A percentile compares a stretch with the other conserved stretches of the same genome.
These are phyloP conservation scores for Drosophila sechellia DNA, from an alignment of 1,140 invertebrate genomes.

Conservation along the genomic window DNA sequence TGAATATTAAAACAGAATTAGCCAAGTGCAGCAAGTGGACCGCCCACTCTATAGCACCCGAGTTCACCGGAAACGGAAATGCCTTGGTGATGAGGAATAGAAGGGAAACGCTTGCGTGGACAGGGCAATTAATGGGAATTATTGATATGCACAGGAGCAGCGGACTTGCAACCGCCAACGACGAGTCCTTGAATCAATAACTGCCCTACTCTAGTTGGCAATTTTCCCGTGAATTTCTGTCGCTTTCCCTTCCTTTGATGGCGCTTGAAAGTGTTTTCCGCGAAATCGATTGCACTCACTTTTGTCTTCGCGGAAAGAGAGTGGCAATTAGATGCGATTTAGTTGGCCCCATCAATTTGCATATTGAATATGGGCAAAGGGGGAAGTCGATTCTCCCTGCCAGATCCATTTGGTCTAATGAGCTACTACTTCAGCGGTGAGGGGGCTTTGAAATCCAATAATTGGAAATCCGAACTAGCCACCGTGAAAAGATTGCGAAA, in stretches of 20 bases:
- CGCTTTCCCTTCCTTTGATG: constrained; percentile 36
- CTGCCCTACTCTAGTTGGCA: constrained; percentile 44
- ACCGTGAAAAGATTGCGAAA: constrained; percentile 57
- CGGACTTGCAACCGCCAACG: background rate
- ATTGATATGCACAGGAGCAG: constrained; percentile 32
- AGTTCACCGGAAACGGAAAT: constrained; percentile 51
- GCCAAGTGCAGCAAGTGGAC: constrained; percentile 64
- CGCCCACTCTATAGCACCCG: background rate
- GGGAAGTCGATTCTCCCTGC: constrained; percentile 20
- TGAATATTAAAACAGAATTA: constrained; percentile 78
- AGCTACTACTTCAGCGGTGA: constrained; percentile 19
- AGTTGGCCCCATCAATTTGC: constrained; percentile 31
- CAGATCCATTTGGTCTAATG: constrained; percentile 52
- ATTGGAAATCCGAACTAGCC: constrained; percentile 61
- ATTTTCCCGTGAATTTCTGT: constrained; percentile 38
- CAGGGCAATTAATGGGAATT: constrained; percentile 49
- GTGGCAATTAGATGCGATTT: constrained; percentile 46
- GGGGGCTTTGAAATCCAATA: constrained; percentile 56
- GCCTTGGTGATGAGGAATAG: background rate
- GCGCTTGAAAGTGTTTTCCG: constrained; percentile 51
- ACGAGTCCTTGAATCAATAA: constrained; percentile 38
- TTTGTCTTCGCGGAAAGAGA: constrained; percentile 28
- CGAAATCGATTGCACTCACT: constrained; percentile 48
- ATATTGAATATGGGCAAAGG: constrained; percentile 36
- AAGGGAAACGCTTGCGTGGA: constrained; percentile 14